phyloP scores from a whole-genome alignment of 2,797 vertebrate species.

The Danionella dracula region DNA sequence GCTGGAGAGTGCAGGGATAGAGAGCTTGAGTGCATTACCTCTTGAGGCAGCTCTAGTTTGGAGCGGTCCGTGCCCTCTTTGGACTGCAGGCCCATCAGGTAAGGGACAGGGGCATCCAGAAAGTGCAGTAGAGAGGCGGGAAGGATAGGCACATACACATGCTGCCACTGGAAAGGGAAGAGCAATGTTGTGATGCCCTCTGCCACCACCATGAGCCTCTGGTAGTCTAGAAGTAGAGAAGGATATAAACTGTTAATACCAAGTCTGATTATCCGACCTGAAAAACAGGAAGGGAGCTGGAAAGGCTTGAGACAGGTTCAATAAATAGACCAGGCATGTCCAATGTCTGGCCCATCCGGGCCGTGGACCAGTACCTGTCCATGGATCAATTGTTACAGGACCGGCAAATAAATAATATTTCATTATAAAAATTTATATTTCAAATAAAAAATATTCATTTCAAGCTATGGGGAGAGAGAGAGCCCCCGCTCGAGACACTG shows the following conservation, averaged over 20 bases:
- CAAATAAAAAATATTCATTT: too few relatives aligned
- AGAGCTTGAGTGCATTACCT: conserved; percentile 67
- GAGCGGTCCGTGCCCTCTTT: conserved; percentile 88
- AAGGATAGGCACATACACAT: conserved; percentile 94
- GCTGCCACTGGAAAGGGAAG: conserved; percentile 98
- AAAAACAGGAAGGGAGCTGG: not conserved
- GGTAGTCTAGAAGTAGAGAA: conserved; percentile 77
- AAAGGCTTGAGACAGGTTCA: too few relatives aligned
- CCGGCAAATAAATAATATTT: too few relatives aligned
- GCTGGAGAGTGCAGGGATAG: not conserved
- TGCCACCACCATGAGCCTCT: conserved; percentile 91
- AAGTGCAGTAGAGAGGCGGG: conserved; percentile 91
- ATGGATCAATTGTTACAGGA: too few relatives aligned
- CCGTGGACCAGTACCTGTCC: too few relatives aligned
- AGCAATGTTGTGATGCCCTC: conserved; percentile 88
- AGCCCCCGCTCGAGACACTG: too few relatives aligned
- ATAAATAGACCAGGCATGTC: too few relatives aligned
- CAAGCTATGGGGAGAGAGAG: too few relatives aligned
- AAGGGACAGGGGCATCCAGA: conserved; percentile 93
- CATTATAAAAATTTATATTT: too few relatives aligned
- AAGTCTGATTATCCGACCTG: too few relatives aligned
- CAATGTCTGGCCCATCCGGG: too few relatives aligned
- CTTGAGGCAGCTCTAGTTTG: conserved; percentile 91
- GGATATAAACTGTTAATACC: too few relatives aligned
- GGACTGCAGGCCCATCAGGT: conserved; percentile 92